Evolutionary conservation across 2,888 invertebrate genomes (phyloP).

Genomic region (Urechis unicinctus): DNA sequence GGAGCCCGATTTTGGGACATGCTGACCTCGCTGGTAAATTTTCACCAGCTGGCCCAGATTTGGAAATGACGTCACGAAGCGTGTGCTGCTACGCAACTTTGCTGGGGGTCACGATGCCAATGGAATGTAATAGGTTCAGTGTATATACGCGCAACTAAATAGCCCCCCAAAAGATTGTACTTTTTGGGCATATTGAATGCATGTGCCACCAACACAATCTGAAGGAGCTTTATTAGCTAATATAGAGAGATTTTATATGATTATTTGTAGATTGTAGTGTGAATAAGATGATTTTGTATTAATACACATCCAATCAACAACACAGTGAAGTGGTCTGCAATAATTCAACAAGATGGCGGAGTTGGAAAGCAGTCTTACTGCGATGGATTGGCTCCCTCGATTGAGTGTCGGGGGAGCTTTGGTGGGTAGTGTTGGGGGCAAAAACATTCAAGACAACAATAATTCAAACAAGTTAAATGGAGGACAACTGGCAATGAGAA

Average conservation of each 20-base stretch:
- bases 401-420: conserved; percentile 48
- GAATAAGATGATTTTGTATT: neutral
- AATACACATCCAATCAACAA: neutral
- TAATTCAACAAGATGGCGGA: conserved; percentile 42
- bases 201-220: too few species aligned
- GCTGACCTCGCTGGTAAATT: too few species aligned
- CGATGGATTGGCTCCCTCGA: conserved; percentile 55
- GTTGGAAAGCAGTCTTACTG: conserved; percentile 53
- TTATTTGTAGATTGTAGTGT: neutral
- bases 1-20: too few species aligned
- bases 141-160: too few species aligned
- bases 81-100: neutral
- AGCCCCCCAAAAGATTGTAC: too few species aligned
- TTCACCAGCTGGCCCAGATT: too few species aligned
- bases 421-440: conserved; percentile 6
- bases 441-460: neutral
- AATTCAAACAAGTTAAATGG: conserved; percentile 16
- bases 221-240: too few species aligned
- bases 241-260: neutral
- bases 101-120: neutral
- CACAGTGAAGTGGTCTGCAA: neutral
- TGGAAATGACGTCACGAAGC: neutral
- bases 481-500: conserved; percentile 34
- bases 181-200: too few species aligned
- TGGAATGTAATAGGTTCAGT: neutral